phyloP scores from a whole-genome alignment of 2,888 invertebrate species.

The Drosophila paranaensis region DNA sequence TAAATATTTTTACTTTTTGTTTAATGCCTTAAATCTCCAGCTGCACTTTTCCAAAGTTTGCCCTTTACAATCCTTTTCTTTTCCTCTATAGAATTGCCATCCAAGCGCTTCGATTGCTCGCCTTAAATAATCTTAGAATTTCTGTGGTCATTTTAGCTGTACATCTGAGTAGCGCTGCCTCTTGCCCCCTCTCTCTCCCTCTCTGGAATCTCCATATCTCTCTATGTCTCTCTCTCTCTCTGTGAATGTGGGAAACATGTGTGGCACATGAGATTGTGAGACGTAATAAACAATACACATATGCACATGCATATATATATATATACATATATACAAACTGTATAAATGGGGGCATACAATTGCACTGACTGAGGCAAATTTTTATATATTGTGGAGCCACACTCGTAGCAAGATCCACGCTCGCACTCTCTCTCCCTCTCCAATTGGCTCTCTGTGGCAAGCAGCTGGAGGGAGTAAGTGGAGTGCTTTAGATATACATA shows the following conservation, averaged over 20 bases:
- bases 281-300: constrained; percentile 38
- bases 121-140: constrained; percentile 68
- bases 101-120: constrained; percentile 52
- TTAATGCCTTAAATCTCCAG: neutral
- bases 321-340: constrained; percentile 13
- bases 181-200: neutral
- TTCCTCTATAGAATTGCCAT: constrained; percentile 18
- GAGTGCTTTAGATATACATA: neutral
- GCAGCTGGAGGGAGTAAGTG: neutral
- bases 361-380: constrained; percentile 60
- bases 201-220: neutral
- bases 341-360: constrained; percentile 57
- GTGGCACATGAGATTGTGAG: constrained; percentile 64
- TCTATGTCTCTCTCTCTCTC: neutral
- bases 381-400: constrained; percentile 12
- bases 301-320: neutral
- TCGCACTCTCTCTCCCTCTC: constrained; percentile 27
- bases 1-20: neutral
- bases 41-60: neutral
- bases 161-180: constrained; percentile 14
- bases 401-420: constrained; percentile 22
- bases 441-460: constrained; percentile 27
- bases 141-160: constrained; percentile 55
- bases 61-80: neutral
- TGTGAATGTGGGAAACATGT: constrained; percentile 58